Evolutionary conservation across 2,113 vertebrate species (phyloP).

Genomic region (Mellivora capensis): DNA sequence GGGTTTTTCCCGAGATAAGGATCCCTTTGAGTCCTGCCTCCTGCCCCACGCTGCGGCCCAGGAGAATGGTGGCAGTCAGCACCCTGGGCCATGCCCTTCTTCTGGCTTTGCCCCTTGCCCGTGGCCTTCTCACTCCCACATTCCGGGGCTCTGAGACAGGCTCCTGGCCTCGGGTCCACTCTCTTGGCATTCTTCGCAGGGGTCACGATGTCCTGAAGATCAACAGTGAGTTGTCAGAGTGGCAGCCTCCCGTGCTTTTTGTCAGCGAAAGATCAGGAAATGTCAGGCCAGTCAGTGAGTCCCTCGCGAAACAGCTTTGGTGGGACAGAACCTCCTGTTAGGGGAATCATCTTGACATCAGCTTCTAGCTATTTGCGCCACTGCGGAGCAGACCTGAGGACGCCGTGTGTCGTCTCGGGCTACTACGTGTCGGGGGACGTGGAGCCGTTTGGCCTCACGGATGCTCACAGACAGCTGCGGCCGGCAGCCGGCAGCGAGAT

Average conservation of each 20-base stretch:
- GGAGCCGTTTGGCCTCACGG: conserved; percentile 67
- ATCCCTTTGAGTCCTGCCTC: background rate
- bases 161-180: conserved; percentile 28
- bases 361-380: conserved; percentile 49
- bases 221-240: background rate
- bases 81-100: background rate
- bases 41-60: background rate
- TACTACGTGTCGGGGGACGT: conserved; percentile 49
- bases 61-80: background rate
- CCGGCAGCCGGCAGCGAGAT: conserved; percentile 72
- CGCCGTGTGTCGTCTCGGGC: conserved; percentile 38
- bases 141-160: conserved; percentile 45
- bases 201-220: conserved; percentile 29
- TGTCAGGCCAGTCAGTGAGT: conserved; percentile 21
- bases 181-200: background rate
- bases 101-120: background rate
- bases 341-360: conserved; percentile 43
- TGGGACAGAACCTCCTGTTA: conserved; percentile 41
- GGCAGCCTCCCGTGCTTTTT: conserved; percentile 40
- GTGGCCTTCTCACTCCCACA: conserved; percentile 28
- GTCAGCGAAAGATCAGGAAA: conserved; percentile 18
- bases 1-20: conserved; percentile 1
- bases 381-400: conserved; percentile 35
- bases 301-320: conserved; percentile 45
- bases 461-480: conserved; percentile 75